Evolutionary conservation across 2,888 invertebrate genomes (phyloP), one percentile per base, ranked within the genome.

Genomic region (Blera fallax): DNA sequence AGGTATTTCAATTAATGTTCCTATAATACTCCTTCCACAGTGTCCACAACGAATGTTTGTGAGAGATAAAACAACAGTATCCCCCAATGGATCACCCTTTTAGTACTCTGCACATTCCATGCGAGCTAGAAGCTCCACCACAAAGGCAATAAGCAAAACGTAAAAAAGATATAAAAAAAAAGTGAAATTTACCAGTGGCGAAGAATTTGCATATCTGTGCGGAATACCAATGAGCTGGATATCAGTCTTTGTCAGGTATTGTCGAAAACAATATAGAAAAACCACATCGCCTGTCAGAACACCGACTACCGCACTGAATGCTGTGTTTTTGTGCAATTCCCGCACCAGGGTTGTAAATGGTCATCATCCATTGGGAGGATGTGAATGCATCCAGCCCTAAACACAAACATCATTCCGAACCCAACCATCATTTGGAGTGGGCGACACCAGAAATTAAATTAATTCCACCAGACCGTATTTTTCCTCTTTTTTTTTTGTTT

Each of bases 171-270:
- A 79, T 48, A 82, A 72, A 84, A 87, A 83, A 56, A 73, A 73
- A 80, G 72, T 10, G 56, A 64, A 80, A 80, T 54, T 76, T 76
- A 70, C 70, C 85, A 76, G 64, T 85, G 81, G 64, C 76, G 60
- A 81, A 81, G 85, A 87, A 88, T 88, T 88, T 87, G 85, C 87
- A 88, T 88, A 88, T 87, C 87, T 85, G 88, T 80, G 65, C 82
- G 82, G 87, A 87, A 87, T 88, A 87, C 80, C 88, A 88, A 88
- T 87, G 84, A 85, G 87, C 60, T 58, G 77, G 78, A 69, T 80
- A 79, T 72, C 79, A 67, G 77, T 79, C 76, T 72, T 74, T 73
- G 87, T 67, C 87, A 80, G 85, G 73, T 64, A 81, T 64, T 73
- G 72, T 65, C 79, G 76, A 70, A 79, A 77, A 73, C 69, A 69